A percentile compares a stretch with the other conserved stretches of the same genome.
Conservation (phyloP, 2,888 invertebrate species). For the Apodemia mormo region DNA sequence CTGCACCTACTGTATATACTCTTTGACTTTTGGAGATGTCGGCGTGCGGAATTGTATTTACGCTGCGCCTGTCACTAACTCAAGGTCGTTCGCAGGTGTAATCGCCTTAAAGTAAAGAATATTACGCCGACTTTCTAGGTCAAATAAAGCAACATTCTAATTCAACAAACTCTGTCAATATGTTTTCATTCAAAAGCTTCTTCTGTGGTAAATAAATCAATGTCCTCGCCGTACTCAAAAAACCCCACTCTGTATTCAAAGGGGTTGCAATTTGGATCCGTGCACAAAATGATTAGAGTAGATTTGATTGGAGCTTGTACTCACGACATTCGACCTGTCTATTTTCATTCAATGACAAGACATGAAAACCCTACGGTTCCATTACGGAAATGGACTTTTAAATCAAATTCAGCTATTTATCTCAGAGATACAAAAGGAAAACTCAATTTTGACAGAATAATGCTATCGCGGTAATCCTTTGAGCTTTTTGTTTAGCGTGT, state of each 20-base stretch:
- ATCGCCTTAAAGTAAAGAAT: background rate
- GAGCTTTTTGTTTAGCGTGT: background rate
- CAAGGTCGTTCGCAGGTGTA: no score
- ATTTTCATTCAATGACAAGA: slow-evolving; percentile 2
- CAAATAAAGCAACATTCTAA: background rate
- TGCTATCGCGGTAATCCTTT: background rate
- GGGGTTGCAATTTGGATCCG: slow-evolving; percentile 7
- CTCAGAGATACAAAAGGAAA: background rate
- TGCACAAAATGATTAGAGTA: slow-evolving; percentile 11
- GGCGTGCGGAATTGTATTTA: no score
- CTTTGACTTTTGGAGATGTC: no score
- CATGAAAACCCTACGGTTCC: background rate
- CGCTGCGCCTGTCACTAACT: no score
- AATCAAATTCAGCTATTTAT: background rate
- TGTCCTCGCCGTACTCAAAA: background rate
- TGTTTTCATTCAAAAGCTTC: slow-evolving; percentile 9
- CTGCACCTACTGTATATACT: no score
- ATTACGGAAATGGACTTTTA: slow-evolving; percentile 6
- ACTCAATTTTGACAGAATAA: background rate
- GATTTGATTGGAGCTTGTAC: slow-evolving; percentile 7
- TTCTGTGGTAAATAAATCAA: slow-evolving; percentile 11
- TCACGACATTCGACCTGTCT: slow-evolving; percentile 10
- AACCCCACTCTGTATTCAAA: slow-evolving; percentile 9
- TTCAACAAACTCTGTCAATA: background rate
- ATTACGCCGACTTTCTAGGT: background rate